Conservation (phyloP, 1,140 invertebrate genomes). For the Calycopis cecrops region DNA sequence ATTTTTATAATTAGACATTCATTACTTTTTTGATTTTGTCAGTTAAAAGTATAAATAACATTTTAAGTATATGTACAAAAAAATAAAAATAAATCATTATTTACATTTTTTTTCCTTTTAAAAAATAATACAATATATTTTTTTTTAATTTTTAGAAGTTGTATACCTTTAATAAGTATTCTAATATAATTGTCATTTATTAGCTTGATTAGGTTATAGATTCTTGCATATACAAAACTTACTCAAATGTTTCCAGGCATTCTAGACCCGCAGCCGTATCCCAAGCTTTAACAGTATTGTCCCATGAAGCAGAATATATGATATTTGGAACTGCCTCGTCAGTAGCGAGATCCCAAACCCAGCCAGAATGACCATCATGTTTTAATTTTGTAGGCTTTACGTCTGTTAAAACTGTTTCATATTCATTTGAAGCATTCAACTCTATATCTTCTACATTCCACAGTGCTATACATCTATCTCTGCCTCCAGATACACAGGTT, state of each 20-base stretch:
- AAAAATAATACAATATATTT: no score
- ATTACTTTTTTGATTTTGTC: no score
- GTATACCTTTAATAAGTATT: not conserved
- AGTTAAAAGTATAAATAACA: no score
- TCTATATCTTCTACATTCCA: slow-evolving; percentile 51
- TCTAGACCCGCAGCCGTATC: slow-evolving; percentile 51
- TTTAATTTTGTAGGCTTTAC: slow-evolving; percentile 43
- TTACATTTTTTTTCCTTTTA: no score
- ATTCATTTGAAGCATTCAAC: slow-evolving; percentile 29
- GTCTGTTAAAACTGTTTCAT: slow-evolving; percentile 30
- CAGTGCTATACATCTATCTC: slow-evolving; percentile 60
- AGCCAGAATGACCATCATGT: slow-evolving; percentile 60
- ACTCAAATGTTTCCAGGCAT: slow-evolving; percentile 56
- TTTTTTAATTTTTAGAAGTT: no score
- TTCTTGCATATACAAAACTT: slow-evolving; percentile 19
- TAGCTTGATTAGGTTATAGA: not conserved
- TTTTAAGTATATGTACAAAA: no score
- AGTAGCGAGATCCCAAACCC: slow-evolving; percentile 68
- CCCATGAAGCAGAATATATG: slow-evolving; percentile 70
- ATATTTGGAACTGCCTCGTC: slow-evolving; percentile 40
- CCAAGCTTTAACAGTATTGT: slow-evolving; percentile 70
- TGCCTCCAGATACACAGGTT: slow-evolving; percentile 64
- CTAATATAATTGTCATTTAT: not conserved
- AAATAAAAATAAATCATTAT: no score
- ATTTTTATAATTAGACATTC: no score